Evolutionary conservation across 1,140 invertebrate genomes (phyloP), one percentile per base, ranked within the genome.

Genomic region (Drosophila chauvacae): DNA sequence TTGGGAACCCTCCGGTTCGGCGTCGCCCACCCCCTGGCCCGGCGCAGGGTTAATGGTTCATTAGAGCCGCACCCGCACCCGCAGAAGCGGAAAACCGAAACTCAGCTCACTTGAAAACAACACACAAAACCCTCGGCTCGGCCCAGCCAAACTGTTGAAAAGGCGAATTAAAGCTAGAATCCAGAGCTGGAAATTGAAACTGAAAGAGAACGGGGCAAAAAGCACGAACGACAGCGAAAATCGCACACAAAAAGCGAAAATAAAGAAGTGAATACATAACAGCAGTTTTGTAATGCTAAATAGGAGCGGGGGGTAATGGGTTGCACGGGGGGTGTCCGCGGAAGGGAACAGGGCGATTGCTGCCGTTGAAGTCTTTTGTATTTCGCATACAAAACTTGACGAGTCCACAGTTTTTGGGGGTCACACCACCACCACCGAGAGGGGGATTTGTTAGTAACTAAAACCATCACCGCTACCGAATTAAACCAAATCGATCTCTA

Each of bases 201-300:
- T 81, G 69, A 90, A 88, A 90, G 81, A 90, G 78, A 88, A 90
- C 60, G 53, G 70, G 79, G 80, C 42, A 88, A 86, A 87, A 88
- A 90, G 85, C 84, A 88, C 84, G 85, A 88, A 84, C 84, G 85
- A 74, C 84, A 84, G 84, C 81, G 55, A 88, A 87, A 80, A 87
- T 45, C 62, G 50, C 62, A 51, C 65, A 86, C 65, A 88, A 84
- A 88, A 78, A 71, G 65, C 53, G 53, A 66, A 63, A 72, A 83
- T 78, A 74, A 83, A 88, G 64, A 87, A 70, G 50, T 58, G 63
- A 86, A 56, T 58, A 80, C 72, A 81, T 70, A 81, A 65, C 84
- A 88, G 53, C 81, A 80, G 80, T 88, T 88, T 88, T 88, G 84
- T 80, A 90, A 88, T 88, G 84, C 84, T 88, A 87, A 87, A 88